A percentile compares a stretch with the other conserved stretches of the same genome.
phyloP scores from a whole-genome alignment of 2,888 invertebrate species.

The Elegia similella region DNA sequence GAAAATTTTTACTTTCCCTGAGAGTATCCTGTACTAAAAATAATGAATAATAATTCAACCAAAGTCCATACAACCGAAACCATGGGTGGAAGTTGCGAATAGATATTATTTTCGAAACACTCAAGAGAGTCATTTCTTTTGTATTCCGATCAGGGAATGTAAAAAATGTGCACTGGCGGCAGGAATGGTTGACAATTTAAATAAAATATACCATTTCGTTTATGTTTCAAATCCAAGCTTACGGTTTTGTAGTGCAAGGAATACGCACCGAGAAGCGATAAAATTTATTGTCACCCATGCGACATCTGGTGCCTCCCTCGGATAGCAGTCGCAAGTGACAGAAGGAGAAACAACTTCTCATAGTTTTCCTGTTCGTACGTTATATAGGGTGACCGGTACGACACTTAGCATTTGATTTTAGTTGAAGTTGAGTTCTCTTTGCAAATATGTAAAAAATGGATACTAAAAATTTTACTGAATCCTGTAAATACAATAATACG shows the following conservation, averaged over 20 bases:
- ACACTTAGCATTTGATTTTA: too few species aligned
- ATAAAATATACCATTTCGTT: conserved; percentile 63
- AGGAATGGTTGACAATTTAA: conserved; percentile 41
- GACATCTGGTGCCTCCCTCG: conserved; percentile 75
- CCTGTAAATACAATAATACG: too few species aligned
- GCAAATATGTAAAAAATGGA: too few species aligned
- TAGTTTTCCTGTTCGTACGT: neutral
- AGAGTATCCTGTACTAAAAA: too few species aligned
- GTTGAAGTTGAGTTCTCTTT: too few species aligned
- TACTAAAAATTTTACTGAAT: too few species aligned
- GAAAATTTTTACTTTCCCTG: too few species aligned
- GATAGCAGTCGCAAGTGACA: conserved; percentile 30
- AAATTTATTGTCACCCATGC: conserved; percentile 79
- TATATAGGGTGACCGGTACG: too few species aligned
- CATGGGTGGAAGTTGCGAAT: neutral
- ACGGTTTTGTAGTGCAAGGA: conserved; percentile 67
- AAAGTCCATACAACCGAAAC: neutral
- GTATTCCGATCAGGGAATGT: conserved; percentile 14
- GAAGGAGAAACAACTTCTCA: neutral
- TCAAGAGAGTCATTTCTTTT: conserved; percentile 4
- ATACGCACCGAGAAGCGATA: conserved; percentile 73
- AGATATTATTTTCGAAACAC: conserved; percentile 1
- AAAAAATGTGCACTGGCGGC: conserved; percentile 14
- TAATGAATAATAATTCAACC: neutral
- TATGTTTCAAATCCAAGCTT: conserved; percentile 70